Base-by-base conservation (phyloP, 2,888 invertebrate genomes). In the Oscheius myriophilus region DNA sequence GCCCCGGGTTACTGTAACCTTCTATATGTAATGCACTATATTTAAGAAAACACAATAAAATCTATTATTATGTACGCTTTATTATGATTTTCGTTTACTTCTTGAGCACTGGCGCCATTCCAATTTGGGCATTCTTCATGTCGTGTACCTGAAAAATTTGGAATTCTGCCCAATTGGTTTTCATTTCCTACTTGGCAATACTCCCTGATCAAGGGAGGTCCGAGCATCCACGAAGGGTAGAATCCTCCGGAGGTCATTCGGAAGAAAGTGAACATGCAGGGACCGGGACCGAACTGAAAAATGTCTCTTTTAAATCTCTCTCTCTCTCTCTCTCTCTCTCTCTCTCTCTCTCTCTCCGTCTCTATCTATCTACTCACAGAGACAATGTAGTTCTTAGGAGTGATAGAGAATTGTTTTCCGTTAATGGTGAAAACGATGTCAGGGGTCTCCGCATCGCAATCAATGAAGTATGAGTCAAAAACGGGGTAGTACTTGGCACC, bases 371-470 rank as follows among this genome's bases (percentile, higher is more conserved):
- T 33, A 59, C 64, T 65, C 11, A 69, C 70, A 14, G 75, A 72
- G 12, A 78, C 70, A 7, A 78, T 70, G 58, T 78, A 81, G 41
- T 73, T 73, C 21, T 75, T 75, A 18, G 76, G 69, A 25, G 76
- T 68, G 66, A 82, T 72, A 41, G 65, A 59, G 65, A 80, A 82
- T 16, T 68, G 57, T 23, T 70, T 66, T 54, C 76, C 79, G 51
- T 79, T 81, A 63, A 82, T 80, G 11, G 76, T 79, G 70, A 82
- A 76, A 39, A 71, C 66, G 57, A 82, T 73, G 58, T 77, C 76
- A 11, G 80, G 73, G 23, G 71, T 71, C n/a, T 72, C 59, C 26
- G 72, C 72, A 45, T 78, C 72, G 65, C 82, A 82, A 25, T 75
- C 77, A 4, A 82, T 73, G 66, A 80, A 72, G 70, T 75, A 82